Evolutionary conservation across 2,113 vertebrate species (phyloP).

Genomic region (Siniperca knerii): DNA sequence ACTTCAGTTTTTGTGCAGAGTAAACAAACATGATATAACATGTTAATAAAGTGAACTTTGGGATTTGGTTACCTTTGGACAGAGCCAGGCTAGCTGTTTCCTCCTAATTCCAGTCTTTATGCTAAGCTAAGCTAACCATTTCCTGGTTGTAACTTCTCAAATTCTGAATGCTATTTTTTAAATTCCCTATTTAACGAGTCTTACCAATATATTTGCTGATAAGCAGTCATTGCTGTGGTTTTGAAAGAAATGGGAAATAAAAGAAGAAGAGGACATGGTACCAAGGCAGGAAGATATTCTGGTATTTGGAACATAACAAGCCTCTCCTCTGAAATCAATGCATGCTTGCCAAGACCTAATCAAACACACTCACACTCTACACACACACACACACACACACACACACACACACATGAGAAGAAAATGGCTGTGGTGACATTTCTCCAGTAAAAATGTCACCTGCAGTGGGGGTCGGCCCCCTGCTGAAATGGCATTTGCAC

Average conservation of each 20-base stretch:
- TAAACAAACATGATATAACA: background rate
- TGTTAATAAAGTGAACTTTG: background rate
- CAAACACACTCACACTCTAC: constrained; percentile 22
- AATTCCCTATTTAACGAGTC: constrained; percentile 4
- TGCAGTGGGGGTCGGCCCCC: constrained; percentile 65
- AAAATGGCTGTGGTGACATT: constrained; percentile 81
- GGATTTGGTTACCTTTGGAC: background rate
- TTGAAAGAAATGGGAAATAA: constrained; percentile 12
- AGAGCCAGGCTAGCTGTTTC: background rate
- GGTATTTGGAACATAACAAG: constrained; percentile 38
- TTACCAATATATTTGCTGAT: background rate
- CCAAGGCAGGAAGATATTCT: constrained; percentile 30
- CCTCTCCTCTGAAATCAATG: constrained; percentile 57
- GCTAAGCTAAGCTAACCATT: background rate
- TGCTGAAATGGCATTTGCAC: constrained; percentile 80
- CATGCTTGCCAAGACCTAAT: constrained; percentile 50
- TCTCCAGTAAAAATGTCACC: constrained; percentile 82
- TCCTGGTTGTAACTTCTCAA: background rate
- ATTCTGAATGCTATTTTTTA: background rate
- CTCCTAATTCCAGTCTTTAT: background rate
- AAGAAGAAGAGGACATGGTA: constrained; percentile 1
- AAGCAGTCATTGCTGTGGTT: background rate
- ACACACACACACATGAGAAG: constrained; percentile 46
- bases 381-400: constrained; percentile 13
- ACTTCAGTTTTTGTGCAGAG: background rate